Evolutionary conservation across 2,113 vertebrate genomes (phyloP).

Genomic region (Tetraodon nigroviridis): DNA sequence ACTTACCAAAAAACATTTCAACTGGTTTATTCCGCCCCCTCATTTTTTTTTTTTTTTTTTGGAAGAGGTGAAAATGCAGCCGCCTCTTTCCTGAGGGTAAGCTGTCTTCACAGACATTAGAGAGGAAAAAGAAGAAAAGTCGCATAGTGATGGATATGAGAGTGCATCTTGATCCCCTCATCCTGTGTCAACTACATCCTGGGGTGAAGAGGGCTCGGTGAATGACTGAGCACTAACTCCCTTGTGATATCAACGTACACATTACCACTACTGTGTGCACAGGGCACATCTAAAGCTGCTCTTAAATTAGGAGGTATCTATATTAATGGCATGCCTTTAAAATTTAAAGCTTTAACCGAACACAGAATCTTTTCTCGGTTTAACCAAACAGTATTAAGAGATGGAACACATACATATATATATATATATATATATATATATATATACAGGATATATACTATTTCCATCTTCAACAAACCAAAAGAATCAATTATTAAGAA

Average conservation of each 20-base stretch:
- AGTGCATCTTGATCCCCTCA: constrained; percentile 46
- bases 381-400: no score
- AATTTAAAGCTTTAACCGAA: no score
- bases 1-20: constrained; percentile 72
- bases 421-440: no score
- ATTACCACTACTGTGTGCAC: not conserved
- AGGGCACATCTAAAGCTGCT: no score
- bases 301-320: no score
- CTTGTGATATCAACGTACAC: constrained; percentile 7
- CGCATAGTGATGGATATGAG: constrained; percentile 54
- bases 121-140: constrained; percentile 54
- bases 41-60: constrained; percentile 49
- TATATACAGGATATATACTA: no score
- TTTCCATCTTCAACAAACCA: constrained; percentile 3
- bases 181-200: constrained; percentile 56
- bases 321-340: no score
- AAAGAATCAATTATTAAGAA: constrained; percentile 12
- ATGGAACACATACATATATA: no score
- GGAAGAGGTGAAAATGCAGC: constrained; percentile 68
- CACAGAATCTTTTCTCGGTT: no score
- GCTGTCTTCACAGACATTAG: constrained; percentile 68
- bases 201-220: constrained; percentile 54
- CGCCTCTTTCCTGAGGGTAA: constrained; percentile 64
- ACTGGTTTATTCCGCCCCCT: constrained; percentile 61
- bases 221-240: constrained; percentile 32